Percentiles rank a stretch among this genome's conserved stretches.
These are phyloP conservation scores for Epinephelus coioides DNA, from an alignment of 2,797 vertebrate species.

Conservation along the genomic window DNA sequence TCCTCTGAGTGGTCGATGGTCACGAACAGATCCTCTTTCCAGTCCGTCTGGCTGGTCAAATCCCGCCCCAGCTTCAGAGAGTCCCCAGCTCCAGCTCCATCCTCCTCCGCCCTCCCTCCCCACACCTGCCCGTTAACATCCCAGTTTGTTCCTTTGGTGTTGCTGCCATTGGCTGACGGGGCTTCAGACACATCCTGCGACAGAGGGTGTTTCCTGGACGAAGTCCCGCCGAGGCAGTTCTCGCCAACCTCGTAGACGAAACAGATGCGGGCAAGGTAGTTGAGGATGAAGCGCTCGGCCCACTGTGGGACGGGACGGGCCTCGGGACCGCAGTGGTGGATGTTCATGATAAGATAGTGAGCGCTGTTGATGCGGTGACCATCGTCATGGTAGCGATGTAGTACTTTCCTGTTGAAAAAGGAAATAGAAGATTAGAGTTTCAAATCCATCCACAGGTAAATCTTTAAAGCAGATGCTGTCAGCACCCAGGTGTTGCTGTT, in stretches of 20 bases:
- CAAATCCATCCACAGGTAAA: not conserved
- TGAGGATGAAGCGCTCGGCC: conserved; percentile 87
- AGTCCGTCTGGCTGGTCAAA: conserved; percentile 32
- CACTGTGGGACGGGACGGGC: conserved; percentile 89
- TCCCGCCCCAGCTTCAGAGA: conserved; percentile 22
- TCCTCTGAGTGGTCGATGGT: conserved; percentile 54
- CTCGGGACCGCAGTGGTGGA: conserved; percentile 92
- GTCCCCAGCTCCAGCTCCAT: not conserved
- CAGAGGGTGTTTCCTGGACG: conserved; percentile 9
- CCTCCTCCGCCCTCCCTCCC: conserved; percentile 35
- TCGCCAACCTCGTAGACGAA: conserved; percentile 89
- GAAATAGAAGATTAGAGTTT: not conserved
- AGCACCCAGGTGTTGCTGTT: no score
- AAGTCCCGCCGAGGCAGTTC: conserved; percentile 72
- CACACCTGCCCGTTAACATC: conserved; percentile 55
- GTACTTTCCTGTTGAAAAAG: conserved; percentile 89
- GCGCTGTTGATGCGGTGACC: conserved; percentile 92
- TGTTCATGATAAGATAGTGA: conserved; percentile 96
- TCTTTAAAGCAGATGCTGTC: not conserved
- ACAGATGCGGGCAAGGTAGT: conserved; percentile 88
- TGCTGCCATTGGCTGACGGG: not conserved
- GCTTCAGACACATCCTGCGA: conserved; percentile 36
- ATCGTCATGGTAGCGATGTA: conserved; percentile 97
- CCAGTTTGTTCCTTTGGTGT: conserved; percentile 51
- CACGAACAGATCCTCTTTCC: conserved; percentile 66